Conservation (phyloP, 2,888 invertebrate genomes). For the Crocallis elinguaria region DNA sequence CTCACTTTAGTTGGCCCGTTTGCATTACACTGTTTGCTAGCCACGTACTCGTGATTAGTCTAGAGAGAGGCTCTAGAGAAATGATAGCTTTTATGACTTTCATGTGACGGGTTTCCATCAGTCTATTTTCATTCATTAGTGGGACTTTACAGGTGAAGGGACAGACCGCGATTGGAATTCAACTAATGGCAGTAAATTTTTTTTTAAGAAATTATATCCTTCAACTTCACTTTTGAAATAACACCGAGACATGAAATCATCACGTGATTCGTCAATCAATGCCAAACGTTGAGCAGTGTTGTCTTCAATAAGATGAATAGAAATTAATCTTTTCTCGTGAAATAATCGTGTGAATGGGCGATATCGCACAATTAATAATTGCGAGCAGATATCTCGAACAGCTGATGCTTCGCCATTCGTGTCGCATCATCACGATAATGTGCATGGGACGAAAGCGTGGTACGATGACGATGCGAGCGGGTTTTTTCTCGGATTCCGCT, state of each 20-base stretch:
- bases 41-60: constrained; percentile 67
- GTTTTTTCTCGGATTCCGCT: constrained; percentile 33
- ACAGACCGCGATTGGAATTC: too few species aligned
- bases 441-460: constrained; percentile 72
- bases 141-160: too few species aligned
- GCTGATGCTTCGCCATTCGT: constrained; percentile 74
- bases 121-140: background rate
- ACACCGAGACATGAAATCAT: constrained; percentile 1
- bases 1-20: constrained; percentile 77
- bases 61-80: constrained; percentile 36
- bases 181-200: too few species aligned
- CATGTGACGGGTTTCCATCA: constrained; percentile 22
- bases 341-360: constrained; percentile 63
- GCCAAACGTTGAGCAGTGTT: background rate
- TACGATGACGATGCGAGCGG: constrained; percentile 42
- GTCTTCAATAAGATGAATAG: constrained; percentile 31
- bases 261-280: constrained; percentile 14
- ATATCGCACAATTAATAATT: constrained; percentile 70
- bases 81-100: constrained; percentile 40
- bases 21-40: constrained; percentile 65
- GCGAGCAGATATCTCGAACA: constrained; percentile 68
- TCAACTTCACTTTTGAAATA: background rate
- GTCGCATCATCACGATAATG: constrained; percentile 63
- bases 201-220: too few species aligned
- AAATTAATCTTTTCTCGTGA: constrained; percentile 56